Percentiles rank a stretch among this genome's conserved stretches.
Conservation (phyloP, 1,140 invertebrate species). For the Liolophura sinensis region DNA sequence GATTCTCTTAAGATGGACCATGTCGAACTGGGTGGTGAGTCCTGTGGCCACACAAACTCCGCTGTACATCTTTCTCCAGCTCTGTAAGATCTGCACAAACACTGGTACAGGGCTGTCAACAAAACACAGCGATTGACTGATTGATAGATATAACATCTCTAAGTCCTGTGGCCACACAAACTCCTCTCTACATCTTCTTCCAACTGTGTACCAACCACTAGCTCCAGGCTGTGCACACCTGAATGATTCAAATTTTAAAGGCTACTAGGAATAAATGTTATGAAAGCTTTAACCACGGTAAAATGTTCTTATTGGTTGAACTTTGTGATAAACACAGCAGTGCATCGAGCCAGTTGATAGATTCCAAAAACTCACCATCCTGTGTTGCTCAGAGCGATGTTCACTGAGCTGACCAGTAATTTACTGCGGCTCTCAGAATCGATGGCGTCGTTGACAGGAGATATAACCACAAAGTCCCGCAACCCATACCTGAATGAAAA, state of each 20-base stretch:
- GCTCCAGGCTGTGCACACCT: conserved; percentile 74
- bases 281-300: not conserved
- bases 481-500: conserved; percentile 78
- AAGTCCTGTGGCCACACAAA: conserved; percentile 73
- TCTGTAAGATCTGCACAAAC: conserved; percentile 86
- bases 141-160: conserved; percentile 21
- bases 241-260: not conserved
- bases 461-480: conserved; percentile 80
- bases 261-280: not conserved
- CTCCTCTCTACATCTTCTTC: conserved; percentile 70
- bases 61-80: conserved; percentile 69
- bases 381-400: conserved; percentile 81
- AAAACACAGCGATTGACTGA: conserved; percentile 11
- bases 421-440: conserved; percentile 80
- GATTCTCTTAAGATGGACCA: conserved; percentile 81
- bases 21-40: conserved; percentile 79
- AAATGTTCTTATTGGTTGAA: not conserved
- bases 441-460: conserved; percentile 66
- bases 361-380: conserved; percentile 64
- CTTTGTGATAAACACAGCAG: not conserved
- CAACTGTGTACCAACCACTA: conserved; percentile 85
- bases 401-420: conserved; percentile 81
- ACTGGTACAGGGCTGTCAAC: conserved; percentile 75
- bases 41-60: conserved; percentile 77
- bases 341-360: no score